A percentile compares a stretch with the other conserved stretches of the same genome.
These are phyloP conservation scores for Pyralis farinalis DNA, from an alignment of 2,888 invertebrate species.

Conservation along the genomic window DNA sequence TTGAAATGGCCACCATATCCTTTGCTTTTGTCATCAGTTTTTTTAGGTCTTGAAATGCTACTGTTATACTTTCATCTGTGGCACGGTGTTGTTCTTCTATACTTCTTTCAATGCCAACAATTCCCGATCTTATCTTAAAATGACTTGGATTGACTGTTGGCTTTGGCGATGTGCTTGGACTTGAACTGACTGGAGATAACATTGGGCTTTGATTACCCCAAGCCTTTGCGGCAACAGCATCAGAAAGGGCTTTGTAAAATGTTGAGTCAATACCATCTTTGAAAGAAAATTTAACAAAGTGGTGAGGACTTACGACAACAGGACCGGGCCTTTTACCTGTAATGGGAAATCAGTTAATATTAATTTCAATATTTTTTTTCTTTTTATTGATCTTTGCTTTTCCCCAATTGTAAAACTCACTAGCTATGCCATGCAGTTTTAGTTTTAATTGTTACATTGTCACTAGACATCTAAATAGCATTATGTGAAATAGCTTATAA, in stretches of 20 bases:
- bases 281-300: conserved; percentile 92
- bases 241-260: conserved; percentile 83
- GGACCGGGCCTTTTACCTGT: conserved; percentile 88
- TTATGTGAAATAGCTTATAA: too few species aligned
- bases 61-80: conserved; percentile 94
- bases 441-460: too few species aligned
- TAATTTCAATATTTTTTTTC: too few species aligned
- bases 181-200: conserved; percentile 32
- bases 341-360: too few species aligned
- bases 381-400: too few species aligned
- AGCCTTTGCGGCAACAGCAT: conserved; percentile 81
- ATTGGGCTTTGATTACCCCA: conserved; percentile 80
- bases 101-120: conserved; percentile 96
- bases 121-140: conserved; percentile 91
- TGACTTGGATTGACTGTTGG: conserved; percentile 48
- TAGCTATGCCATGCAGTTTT: too few species aligned
- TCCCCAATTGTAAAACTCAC: too few species aligned
- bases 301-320: conserved; percentile 84
- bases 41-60: conserved; percentile 97
- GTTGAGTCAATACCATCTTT: conserved; percentile 88
- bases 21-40: conserved; percentile 98
- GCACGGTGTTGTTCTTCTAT: conserved; percentile 94
- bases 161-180: conserved; percentile 36
- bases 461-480: too few species aligned
- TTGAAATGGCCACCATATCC: conserved; percentile 97